Percentiles rank a stretch among this genome's conserved stretches.
Evolutionary conservation across 2,113 vertebrate species (phyloP).

Genomic region (Porphyrio hochstetteri): DNA sequence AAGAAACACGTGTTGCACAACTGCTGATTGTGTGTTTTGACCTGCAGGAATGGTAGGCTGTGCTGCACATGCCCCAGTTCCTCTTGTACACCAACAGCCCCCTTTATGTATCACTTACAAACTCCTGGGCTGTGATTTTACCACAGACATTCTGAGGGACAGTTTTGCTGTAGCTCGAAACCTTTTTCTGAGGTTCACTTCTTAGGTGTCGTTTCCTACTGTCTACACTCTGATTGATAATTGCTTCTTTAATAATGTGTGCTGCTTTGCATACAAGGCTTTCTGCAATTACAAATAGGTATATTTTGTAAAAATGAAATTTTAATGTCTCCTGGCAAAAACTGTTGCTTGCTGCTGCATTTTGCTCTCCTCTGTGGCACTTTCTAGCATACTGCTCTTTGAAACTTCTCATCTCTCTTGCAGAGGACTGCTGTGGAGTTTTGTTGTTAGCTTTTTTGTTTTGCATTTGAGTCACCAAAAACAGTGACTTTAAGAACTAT

Average conservation of each 20-base stretch:
- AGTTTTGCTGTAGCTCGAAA: background rate
- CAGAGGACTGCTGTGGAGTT: background rate
- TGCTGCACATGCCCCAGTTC: accelerated
- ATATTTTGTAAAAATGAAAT: background rate
- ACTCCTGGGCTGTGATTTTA: background rate
- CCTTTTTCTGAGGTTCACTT: background rate
- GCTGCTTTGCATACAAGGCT: background rate
- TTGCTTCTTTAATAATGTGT: background rate
- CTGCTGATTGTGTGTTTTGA: background rate
- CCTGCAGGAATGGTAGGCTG: background rate
- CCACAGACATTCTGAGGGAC: background rate
- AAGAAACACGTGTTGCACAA: background rate
- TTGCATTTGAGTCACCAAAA: background rate
- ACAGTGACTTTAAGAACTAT: background rate
- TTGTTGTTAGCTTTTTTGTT: background rate
- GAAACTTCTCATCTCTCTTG: background rate
- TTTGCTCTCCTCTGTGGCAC: background rate
- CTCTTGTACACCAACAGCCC: background rate
- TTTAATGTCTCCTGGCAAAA: background rate
- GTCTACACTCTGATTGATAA: background rate
- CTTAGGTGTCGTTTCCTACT: background rate
- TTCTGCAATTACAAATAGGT: background rate
- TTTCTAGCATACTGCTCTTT: background rate
- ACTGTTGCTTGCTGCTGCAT: background rate
- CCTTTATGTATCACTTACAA: background rate